Evolutionary conservation across 2,888 invertebrate species (phyloP), one percentile per base, ranked within the genome.

Genomic region (Sussaba pulchella): DNA sequence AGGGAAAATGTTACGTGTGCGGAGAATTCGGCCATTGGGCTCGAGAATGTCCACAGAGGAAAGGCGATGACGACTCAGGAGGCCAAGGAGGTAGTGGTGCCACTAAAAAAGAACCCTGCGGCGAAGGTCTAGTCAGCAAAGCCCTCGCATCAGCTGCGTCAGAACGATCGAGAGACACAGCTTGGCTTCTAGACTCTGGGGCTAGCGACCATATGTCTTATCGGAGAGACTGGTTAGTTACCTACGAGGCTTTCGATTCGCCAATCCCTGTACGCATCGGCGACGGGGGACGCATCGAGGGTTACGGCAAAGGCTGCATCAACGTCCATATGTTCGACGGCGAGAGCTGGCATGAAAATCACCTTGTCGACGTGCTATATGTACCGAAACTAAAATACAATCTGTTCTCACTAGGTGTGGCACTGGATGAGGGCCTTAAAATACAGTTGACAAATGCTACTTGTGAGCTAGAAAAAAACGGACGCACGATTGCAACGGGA

Each of bases 281-380:
- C 6, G 72, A 81, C 26, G 83, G 83, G 6, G 78, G 73, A 1
- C 61, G 1, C 8, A 78, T 85, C 10, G 21, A 64, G 0, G 71
- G 83, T 0, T 4, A 57, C 10, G 84, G 82, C 14, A 80, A 63
- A 36, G 80, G 83, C 8, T 26, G 75, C 10, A 81, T 83, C 8
- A 82, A 84, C 19, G 54, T 85, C 1, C 9, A 47, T 1, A 80
- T 83, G 12, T 80, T 79, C 31, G 31, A 81, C 67, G 82, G 82
- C 19, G 8, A 39, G 9, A 73, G 21, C 3, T 84, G 82, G 83
- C 43, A 52, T 0, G 61, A 71, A 10, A 84, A 81, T 54, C 69
- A 82, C 41, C 45, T 84, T 2, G 41, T 73, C 5, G 50, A 72
- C 9, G 83, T 83, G 0, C 21, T 75, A 1, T 61, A 45, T 14